Evolutionary conservation across 2,888 invertebrate species (phyloP).

Genomic region (Lumbricus terrestris): DNA sequence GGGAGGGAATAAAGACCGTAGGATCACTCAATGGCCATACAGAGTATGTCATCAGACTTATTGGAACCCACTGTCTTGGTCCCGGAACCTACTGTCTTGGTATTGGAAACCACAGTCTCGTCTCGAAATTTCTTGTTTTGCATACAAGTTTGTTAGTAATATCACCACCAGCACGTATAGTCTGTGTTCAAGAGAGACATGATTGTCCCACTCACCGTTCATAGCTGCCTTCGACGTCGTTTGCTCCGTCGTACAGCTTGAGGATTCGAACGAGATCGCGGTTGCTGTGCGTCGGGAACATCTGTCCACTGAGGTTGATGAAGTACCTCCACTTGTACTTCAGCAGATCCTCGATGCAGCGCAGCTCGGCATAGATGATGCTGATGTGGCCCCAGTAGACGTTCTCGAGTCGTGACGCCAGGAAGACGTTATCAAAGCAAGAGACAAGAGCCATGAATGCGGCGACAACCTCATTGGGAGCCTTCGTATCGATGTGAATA

Average conservation of each 20-base stretch:
- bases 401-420: constrained; percentile 40
- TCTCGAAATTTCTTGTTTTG: too few relatives aligned
- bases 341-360: constrained; percentile 45
- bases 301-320: constrained; percentile 53
- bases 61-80: too few relatives aligned
- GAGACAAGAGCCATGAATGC: constrained; percentile 42
- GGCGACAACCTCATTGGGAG: constrained; percentile 37
- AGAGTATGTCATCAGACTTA: too few relatives aligned
- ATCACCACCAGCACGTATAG: not conserved
- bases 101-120: too few relatives aligned
- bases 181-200: not conserved
- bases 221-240: constrained; percentile 45
- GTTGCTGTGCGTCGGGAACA: constrained; percentile 54
- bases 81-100: too few relatives aligned
- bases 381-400: constrained; percentile 48
- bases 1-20: too few relatives aligned
- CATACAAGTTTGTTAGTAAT: too few relatives aligned
- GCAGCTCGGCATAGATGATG: constrained; percentile 47
- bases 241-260: constrained; percentile 47
- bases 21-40: too few relatives aligned
- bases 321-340: constrained; percentile 51
- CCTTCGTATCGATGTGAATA: constrained; percentile 52
- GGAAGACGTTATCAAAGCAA: constrained; percentile 55
- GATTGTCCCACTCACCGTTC: constrained; percentile 35
- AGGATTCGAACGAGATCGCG: constrained; percentile 49